A percentile compares a stretch with the other conserved stretches of the same genome.
Evolutionary conservation across 1,140 invertebrate genomes (phyloP).

Genomic region (Saccostrea echinata): DNA sequence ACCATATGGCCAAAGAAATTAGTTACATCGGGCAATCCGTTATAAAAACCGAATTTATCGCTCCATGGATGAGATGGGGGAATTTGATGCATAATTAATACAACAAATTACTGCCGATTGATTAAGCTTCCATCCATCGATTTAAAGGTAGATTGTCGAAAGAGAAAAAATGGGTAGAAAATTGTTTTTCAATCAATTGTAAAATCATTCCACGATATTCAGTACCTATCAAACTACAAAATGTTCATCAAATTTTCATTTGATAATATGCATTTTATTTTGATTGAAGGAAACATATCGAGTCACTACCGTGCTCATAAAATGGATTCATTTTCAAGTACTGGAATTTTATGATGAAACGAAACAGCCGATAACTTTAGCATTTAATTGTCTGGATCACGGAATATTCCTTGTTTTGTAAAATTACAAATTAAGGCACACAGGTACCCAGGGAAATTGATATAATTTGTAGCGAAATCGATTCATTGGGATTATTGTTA

Average conservation of each 20-base stretch:
- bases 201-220: neutral
- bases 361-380: slow-evolving; percentile 30
- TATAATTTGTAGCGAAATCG: slow-evolving; percentile 35
- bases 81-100: slow-evolving; percentile 62
- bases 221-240: neutral
- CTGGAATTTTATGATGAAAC: slow-evolving; percentile 37
- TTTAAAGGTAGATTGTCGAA: slow-evolving; percentile 40
- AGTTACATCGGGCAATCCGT: slow-evolving; percentile 38
- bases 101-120: slow-evolving; percentile 52
- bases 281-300: slow-evolving; percentile 24
- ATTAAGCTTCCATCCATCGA: slow-evolving; percentile 45
- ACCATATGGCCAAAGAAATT: slow-evolving; percentile 55
- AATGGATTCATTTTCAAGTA: slow-evolving; percentile 41
- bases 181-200: neutral
- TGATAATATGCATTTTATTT: slow-evolving; percentile 15
- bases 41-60: slow-evolving; percentile 28
- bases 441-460: slow-evolving; percentile 39
- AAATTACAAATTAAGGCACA: slow-evolving; percentile 37
- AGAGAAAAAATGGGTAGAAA: neutral
- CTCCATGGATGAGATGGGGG: neutral
- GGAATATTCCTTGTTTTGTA: slow-evolving; percentile 22
- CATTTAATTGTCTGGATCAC: slow-evolving; percentile 39
- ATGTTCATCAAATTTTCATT: slow-evolving; percentile 45
- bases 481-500: slow-evolving; percentile 28
- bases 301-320: neutral